phyloP scores from a whole-genome alignment of 2,888 invertebrate genomes.

The Apantesis nais region DNA sequence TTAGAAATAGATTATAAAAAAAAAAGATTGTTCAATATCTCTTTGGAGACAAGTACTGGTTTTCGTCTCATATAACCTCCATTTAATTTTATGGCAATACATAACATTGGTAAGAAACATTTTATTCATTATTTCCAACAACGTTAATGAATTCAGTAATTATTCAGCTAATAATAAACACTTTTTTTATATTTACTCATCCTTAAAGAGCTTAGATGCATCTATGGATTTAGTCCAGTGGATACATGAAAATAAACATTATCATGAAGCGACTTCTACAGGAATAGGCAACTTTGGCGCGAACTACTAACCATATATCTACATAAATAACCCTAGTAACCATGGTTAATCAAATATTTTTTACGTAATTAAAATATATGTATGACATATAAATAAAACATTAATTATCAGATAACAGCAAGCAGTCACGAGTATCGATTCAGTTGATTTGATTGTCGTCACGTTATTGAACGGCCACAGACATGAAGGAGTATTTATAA shows the following conservation, averaged over 20 bases:
- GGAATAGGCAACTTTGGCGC: neutral
- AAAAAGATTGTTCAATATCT: constrained; percentile 12
- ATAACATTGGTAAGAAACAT: neutral
- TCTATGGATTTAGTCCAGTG: constrained; percentile 61
- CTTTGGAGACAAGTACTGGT: constrained; percentile 20
- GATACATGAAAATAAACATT: constrained; percentile 56
- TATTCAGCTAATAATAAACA: neutral
- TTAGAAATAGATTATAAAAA: neutral
- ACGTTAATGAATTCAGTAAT: neutral
- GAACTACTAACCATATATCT: neutral
- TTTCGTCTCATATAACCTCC: constrained; percentile 22
- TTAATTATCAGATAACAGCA: constrained; percentile 17
- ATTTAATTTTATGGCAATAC: constrained; percentile 12
- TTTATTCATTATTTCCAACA: neutral
- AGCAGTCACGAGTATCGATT: constrained; percentile 21
- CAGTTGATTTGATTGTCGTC: constrained; percentile 16
- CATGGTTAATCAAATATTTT: neutral
- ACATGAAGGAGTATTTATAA: constrained; percentile 2
- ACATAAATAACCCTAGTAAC: constrained; percentile 3
- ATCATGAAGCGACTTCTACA: constrained; percentile 20
- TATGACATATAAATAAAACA: constrained; percentile 10
- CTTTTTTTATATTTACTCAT: constrained; percentile 30
- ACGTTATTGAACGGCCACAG: constrained; percentile 15
- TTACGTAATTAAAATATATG: neutral
- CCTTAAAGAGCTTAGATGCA: constrained; percentile 41